phyloP scores from a whole-genome alignment of 1,140 invertebrate species.

The Danaus melanippus region DNA sequence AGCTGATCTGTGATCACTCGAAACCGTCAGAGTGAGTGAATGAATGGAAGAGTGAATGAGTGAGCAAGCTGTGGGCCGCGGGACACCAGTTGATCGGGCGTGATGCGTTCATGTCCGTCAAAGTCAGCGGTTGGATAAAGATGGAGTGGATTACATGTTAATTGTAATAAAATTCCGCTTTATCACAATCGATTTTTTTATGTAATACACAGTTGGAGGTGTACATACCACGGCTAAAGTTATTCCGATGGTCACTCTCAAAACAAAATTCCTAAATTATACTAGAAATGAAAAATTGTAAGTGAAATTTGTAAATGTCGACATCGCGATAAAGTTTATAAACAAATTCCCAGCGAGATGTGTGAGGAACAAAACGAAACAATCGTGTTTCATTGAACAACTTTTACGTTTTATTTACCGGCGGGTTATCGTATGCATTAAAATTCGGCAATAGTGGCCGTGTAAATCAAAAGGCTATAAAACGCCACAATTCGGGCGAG shows the following conservation, averaged over 20 bases:
- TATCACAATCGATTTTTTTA: no score
- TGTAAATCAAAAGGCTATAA: conserved; percentile 63
- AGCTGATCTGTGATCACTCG: conserved; percentile 55
- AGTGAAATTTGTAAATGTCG: no score
- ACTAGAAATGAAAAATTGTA: no score
- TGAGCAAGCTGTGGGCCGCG: conserved; percentile 28
- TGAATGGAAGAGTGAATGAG: conserved; percentile 50
- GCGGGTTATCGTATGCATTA: conserved; percentile 44
- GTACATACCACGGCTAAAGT: no score
- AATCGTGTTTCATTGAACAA: conserved; percentile 32
- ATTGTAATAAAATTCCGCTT: neutral
- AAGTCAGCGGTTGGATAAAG: conserved; percentile 32
- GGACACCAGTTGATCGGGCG: conserved; percentile 61
- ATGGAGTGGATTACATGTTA: conserved; percentile 18
- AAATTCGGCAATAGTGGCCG: conserved; percentile 43
- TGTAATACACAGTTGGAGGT: no score
- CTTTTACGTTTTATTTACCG: conserved; percentile 35
- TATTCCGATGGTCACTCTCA: no score
- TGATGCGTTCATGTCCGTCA: conserved; percentile 56
- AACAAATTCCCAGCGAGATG: neutral
- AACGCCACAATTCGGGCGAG: conserved; percentile 51
- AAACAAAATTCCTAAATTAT: no score
- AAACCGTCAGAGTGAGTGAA: conserved; percentile 48
- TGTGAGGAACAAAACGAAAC: conserved; percentile 25
- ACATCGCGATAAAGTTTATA: no score